These are phyloP conservation scores for Stegodyphus dumicola DNA, from an alignment of 1,140 invertebrate species.

Conservation along the genomic window DNA sequence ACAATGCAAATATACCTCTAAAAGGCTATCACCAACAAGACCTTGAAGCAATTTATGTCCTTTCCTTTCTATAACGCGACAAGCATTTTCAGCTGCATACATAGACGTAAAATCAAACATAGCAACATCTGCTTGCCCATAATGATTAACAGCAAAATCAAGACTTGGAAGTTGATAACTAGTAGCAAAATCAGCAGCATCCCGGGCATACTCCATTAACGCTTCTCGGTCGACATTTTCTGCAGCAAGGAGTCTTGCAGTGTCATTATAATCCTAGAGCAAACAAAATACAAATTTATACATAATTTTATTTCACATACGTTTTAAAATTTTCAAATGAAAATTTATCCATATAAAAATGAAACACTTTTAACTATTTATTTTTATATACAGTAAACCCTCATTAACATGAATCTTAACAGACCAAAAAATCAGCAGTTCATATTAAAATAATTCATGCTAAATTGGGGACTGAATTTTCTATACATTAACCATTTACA, in stretches of 20 bases:
- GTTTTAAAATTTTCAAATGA: not conserved
- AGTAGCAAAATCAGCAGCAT: conserved; percentile 97
- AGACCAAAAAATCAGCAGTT: too few relatives aligned
- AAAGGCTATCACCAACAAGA: conserved; percentile 94
- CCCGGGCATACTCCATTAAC: conserved; percentile 89
- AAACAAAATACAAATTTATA: conserved; percentile 2
- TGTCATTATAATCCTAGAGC: conserved; percentile 86
- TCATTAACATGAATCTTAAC: too few relatives aligned
- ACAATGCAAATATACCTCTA: conserved; percentile 76
- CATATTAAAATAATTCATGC: too few relatives aligned
- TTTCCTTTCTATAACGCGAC: conserved; percentile 80
- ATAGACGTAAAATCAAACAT: conserved; percentile 99
- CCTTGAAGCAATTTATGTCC: conserved; percentile 85
- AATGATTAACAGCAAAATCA: conserved; percentile 98
- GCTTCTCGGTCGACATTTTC: conserved; percentile 93
- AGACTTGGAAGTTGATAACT: conserved; percentile 84
- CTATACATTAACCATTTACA: too few relatives aligned
- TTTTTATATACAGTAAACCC: too few relatives aligned
- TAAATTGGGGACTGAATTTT: too few relatives aligned
- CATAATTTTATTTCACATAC: not conserved
- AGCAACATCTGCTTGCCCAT: conserved; percentile 97
- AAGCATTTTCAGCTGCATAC: conserved; percentile 96
- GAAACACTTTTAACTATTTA: conserved; percentile 36
- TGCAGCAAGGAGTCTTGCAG: conserved; percentile 83
- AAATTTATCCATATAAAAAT: conserved; percentile 32